A percentile compares a stretch with the other conserved stretches of the same genome.
These are phyloP conservation scores for Notodonta ziczac DNA, from an alignment of 2,888 invertebrate genomes.

Conservation along the genomic window DNA sequence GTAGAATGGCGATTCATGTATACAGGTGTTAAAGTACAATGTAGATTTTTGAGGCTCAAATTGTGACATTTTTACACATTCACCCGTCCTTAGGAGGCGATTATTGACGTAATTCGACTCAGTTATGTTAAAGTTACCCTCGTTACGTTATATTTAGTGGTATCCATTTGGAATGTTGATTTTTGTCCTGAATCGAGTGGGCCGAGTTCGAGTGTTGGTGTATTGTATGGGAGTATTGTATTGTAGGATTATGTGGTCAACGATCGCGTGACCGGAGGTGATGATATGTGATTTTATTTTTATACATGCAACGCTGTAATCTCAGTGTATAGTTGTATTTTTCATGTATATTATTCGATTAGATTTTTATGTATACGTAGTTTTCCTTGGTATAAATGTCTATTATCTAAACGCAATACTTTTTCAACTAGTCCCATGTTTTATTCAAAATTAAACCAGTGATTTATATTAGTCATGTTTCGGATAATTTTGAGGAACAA, in stretches of 20 bases:
- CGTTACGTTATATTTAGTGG: conserved; percentile 68
- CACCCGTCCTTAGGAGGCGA: conserved; percentile 48
- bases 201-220: conserved; percentile 24
- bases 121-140: conserved; percentile 73
- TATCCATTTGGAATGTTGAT: conserved; percentile 58
- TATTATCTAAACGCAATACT: conserved; percentile 71
- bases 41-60: conserved; percentile 70
- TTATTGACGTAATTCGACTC: conserved; percentile 48
- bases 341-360: conserved; percentile 63
- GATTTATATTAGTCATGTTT: conserved; percentile 48
- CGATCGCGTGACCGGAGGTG: conserved; percentile 46
- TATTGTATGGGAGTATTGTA: conserved; percentile 32
- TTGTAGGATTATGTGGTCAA: conserved; percentile 34
- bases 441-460: conserved; percentile 72
- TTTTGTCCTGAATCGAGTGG: conserved; percentile 31
- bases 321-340: conserved; percentile 70
- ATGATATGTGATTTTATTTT: conserved; percentile 77
- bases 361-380: conserved; percentile 68
- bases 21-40: conserved; percentile 76
- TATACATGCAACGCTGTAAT: conserved; percentile 69
- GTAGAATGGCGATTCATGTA: conserved; percentile 36
- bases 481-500: conserved; percentile 44
- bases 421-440: conserved; percentile 70
- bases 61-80: conserved; percentile 53
- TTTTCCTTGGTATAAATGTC: conserved; percentile 62